phyloP scores from a whole-genome alignment of 2,797 vertebrate species.

The Eospalax fontanierii region DNA sequence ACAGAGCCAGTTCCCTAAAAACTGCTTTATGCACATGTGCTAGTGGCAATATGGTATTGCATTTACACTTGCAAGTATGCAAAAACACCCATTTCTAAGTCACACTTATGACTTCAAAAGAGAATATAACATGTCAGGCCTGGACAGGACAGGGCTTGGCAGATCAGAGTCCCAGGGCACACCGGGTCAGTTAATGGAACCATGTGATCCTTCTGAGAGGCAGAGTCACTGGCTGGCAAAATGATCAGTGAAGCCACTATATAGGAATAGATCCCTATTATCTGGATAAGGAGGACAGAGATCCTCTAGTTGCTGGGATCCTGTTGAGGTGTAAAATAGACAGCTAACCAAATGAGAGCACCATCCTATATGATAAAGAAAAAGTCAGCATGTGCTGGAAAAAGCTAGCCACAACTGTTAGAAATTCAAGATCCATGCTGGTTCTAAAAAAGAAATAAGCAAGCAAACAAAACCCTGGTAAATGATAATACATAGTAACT shows the following conservation, averaged over 20 bases:
- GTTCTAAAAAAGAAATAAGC: not conserved
- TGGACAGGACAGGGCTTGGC: slow-evolving; percentile 74
- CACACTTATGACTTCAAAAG: slow-evolving; percentile 52
- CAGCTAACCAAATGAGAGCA: not conserved
- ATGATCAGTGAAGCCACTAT: not conserved
- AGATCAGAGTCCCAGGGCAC: slow-evolving; percentile 32
- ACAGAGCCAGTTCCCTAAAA: slow-evolving; percentile 36
- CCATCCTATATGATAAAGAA: not conserved
- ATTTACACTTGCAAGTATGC: slow-evolving; percentile 77
- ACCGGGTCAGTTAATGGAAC: slow-evolving; percentile 44
- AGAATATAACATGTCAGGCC: slow-evolving; percentile 61
- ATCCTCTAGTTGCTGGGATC: not conserved
- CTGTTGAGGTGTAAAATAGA: slow-evolving; percentile 19
- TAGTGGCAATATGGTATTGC: not conserved
- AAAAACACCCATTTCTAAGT: slow-evolving; percentile 81
- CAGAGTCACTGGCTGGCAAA: slow-evolving; percentile 10
- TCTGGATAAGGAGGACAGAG: not conserved
- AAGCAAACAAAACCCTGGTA: slow-evolving; percentile 1
- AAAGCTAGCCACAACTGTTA: not conserved
- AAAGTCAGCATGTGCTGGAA: not conserved
- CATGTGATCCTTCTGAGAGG: slow-evolving; percentile 41
- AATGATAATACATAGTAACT: not conserved
- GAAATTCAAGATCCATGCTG: not conserved
- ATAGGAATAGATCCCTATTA: slow-evolving; percentile 11
- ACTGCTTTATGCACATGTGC: not conserved